A percentile compares a stretch with the other conserved stretches of the same genome.
These are phyloP conservation scores for Neotoma lepida DNA, from an alignment of 2,113 vertebrate genomes.

Conservation along the genomic window DNA sequence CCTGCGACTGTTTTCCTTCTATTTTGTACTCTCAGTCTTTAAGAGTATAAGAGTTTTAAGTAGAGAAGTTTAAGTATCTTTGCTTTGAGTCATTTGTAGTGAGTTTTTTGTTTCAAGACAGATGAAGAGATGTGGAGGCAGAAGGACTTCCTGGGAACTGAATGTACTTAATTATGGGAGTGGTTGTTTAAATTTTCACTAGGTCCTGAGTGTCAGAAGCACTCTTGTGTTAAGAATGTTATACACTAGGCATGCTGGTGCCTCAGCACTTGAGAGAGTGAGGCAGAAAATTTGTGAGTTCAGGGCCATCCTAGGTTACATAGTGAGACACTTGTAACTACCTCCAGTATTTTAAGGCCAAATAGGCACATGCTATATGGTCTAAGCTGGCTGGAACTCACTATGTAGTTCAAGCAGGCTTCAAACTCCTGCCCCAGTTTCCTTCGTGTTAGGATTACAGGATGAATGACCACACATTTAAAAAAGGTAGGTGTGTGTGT, in stretches of 20 bases:
- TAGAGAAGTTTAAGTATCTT: conserved; percentile 17
- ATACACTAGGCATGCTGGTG: not conserved
- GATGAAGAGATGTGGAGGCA: not conserved
- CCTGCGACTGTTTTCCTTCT: not conserved
- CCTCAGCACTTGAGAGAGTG: not conserved
- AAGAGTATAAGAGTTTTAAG: not conserved
- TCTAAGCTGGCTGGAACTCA: not conserved
- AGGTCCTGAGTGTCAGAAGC: not conserved
- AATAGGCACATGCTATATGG: not conserved
- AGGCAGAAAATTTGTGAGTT: not conserved
- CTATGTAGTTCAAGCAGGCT: not conserved
- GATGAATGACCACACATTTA: not conserved
- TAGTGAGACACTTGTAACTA: not conserved
- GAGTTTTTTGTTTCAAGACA: conserved; percentile 2
- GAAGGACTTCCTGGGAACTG: not conserved
- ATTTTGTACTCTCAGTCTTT: not conserved
- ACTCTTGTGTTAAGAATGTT: not conserved
- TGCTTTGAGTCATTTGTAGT: not conserved
- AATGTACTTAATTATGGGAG: not conserved
- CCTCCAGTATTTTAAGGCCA: not conserved
- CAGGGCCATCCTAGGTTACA: not conserved
- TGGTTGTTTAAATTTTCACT: not conserved
- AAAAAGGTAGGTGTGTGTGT: not conserved
- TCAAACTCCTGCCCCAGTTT: not conserved
- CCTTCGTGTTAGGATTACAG: not conserved